Evolutionary conservation across 2,113 vertebrate genomes (phyloP).

Genomic region (Pachyramphus minor): DNA sequence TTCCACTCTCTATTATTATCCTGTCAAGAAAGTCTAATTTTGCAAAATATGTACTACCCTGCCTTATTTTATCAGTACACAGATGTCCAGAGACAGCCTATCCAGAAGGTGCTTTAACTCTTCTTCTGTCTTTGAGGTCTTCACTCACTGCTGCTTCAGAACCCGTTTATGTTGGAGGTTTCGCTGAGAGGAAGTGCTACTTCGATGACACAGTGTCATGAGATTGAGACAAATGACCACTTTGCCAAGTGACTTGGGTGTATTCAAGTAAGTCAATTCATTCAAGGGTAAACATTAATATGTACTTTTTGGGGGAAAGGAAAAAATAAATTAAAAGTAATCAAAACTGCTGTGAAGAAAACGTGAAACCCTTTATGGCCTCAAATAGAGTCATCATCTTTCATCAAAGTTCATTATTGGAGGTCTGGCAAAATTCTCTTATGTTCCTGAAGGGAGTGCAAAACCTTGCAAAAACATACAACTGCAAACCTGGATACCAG

Average conservation of each 20-base stretch:
- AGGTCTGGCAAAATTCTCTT: neutral
- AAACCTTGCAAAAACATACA: neutral
- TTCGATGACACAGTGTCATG: neutral
- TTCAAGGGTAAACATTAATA: neutral
- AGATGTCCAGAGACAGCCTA: neutral
- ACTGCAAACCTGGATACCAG: neutral
- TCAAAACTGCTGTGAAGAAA: neutral
- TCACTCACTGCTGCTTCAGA: neutral
- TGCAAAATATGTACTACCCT: neutral
- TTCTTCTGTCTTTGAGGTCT: neutral
- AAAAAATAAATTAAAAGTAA: neutral
- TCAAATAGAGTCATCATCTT: neutral
- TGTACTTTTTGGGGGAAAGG: neutral
- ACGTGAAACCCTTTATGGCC: neutral
- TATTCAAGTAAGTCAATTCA: neutral
- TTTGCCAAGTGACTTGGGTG: neutral
- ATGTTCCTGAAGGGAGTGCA: neutral
- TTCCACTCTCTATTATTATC: neutral
- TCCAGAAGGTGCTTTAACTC: neutral
- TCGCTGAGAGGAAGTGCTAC: neutral
- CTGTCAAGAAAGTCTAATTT: neutral
- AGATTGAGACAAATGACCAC: neutral
- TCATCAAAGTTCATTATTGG: neutral
- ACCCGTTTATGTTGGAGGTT: neutral
- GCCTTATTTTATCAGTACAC: neutral